These are phyloP conservation scores for Rhabdophis nuchalis DNA, from an alignment of 2,797 vertebrate genomes.

Conservation along the genomic window DNA sequence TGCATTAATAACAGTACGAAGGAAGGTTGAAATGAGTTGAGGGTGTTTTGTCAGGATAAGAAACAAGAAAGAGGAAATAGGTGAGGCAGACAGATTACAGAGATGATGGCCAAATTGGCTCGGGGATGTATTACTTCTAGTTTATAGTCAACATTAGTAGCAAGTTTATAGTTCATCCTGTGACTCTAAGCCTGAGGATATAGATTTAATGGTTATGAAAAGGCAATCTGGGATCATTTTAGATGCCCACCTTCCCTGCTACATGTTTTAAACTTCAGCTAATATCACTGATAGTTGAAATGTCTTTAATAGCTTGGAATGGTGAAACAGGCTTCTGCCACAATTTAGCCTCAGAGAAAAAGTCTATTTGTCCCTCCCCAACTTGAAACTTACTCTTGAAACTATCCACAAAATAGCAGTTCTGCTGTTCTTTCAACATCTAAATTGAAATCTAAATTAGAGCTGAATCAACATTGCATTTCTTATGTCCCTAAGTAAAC, in stretches of 20 bases:
- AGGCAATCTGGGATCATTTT: not conserved
- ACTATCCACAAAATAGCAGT: not conserved
- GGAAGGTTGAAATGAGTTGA: not conserved
- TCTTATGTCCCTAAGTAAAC: not conserved
- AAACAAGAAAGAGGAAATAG: not conserved
- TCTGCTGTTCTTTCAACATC: fast-evolving
- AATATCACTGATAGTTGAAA: not conserved
- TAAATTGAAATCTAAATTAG: fast-evolving
- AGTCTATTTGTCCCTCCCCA: not conserved
- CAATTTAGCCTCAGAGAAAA: not conserved
- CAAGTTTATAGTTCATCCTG: not conserved
- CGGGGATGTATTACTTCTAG: not conserved
- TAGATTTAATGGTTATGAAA: not conserved
- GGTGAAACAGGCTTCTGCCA: not conserved
- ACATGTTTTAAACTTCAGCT: not conserved
- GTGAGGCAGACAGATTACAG: not conserved
- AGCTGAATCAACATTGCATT: not conserved
- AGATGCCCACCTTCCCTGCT: not conserved
- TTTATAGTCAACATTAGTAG: not conserved
- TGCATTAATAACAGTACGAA: not conserved
- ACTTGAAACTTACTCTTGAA: not conserved
- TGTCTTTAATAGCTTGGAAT: not conserved
- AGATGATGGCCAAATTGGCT: not conserved
- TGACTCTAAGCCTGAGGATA: constrained; percentile 12
- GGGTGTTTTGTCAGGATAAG: not conserved